These are phyloP conservation scores for Paracentrotus lividus DNA, from an alignment of 53 echinoderm and acorn worm genomes.

Conservation along the genomic window DNA sequence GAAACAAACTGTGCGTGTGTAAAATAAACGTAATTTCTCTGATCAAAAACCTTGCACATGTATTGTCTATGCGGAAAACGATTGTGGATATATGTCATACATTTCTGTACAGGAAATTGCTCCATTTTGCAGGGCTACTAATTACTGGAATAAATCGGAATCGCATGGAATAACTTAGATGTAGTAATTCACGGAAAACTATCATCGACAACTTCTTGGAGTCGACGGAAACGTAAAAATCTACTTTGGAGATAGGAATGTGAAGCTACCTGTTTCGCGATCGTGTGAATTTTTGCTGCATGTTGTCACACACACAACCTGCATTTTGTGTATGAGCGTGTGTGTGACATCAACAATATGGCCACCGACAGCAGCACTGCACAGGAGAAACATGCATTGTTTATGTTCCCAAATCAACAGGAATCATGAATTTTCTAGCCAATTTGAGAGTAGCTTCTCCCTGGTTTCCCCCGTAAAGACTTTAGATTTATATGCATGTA, in stretches of 20 bases:
- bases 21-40: slow-evolving; percentile 53
- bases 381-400: slow-evolving; percentile 61
- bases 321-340: slow-evolving; percentile 66
- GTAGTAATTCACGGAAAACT: slow-evolving; percentile 36
- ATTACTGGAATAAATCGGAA: neutral
- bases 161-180: neutral
- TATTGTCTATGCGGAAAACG: slow-evolving; percentile 62
- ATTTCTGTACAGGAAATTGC: neutral
- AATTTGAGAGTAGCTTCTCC: slow-evolving; percentile 60
- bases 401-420: slow-evolving; percentile 49
- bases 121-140: neutral
- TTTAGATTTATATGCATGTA: slow-evolving; percentile 36
- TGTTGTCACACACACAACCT: slow-evolving; percentile 51
- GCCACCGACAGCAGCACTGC: slow-evolving; percentile 57
- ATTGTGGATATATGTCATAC: neutral
- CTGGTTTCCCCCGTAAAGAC: slow-evolving; percentile 68
- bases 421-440: slow-evolving; percentile 65
- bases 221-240: neutral
- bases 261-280: slow-evolving; percentile 63
- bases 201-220: neutral
- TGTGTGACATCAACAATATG: slow-evolving; percentile 63
- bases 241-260: slow-evolving; percentile 46
- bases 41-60: slow-evolving; percentile 25
- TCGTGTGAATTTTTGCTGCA: slow-evolving; percentile 50
- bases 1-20: slow-evolving; percentile 50